These are phyloP conservation scores for Ceratotherium simum DNA, from an alignment of 2,113 vertebrate genomes.

Conservation along the genomic window DNA sequence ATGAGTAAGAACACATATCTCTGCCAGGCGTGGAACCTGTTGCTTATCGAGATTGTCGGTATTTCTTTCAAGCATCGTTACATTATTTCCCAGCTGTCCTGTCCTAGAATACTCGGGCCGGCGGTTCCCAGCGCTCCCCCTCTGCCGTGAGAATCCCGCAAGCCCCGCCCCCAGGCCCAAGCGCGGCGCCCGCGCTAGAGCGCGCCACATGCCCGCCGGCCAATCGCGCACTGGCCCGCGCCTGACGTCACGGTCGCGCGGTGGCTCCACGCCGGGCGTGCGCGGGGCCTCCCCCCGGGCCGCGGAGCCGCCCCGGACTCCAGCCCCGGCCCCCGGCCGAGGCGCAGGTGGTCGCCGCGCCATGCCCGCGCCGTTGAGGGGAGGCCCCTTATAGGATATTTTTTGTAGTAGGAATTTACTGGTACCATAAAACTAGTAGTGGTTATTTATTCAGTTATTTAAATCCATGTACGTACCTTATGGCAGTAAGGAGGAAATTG, in stretches of 20 bases:
- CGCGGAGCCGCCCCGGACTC: accelerated
- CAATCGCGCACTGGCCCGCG: constrained; percentile 66
- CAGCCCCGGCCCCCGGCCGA: accelerated
- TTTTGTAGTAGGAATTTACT: no score
- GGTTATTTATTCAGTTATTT: no score
- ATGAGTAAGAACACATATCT: constrained; percentile 97
- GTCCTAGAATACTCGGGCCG: no score
- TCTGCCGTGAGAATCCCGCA: no score
- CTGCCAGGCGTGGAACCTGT: constrained; percentile 94
- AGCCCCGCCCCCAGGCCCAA: neutral
- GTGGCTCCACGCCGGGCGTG: constrained; percentile 74
- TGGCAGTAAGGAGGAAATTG: no score
- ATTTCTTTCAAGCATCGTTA: constrained; percentile 92
- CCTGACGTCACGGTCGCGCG: constrained; percentile 76
- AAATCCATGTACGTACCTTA: no score
- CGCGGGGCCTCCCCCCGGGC: accelerated
- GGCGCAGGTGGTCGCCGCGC: accelerated
- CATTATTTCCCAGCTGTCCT: no score
- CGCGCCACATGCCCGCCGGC: constrained; percentile 62
- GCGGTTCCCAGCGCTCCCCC: neutral
- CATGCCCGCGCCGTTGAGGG: accelerated
- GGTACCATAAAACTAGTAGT: no score
- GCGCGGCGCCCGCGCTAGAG: neutral
- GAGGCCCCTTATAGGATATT: no score
- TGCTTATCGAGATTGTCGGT: constrained; percentile 92